Evolutionary conservation across 2,888 invertebrate species (phyloP).

Genomic region (Chelonus formosanus): DNA sequence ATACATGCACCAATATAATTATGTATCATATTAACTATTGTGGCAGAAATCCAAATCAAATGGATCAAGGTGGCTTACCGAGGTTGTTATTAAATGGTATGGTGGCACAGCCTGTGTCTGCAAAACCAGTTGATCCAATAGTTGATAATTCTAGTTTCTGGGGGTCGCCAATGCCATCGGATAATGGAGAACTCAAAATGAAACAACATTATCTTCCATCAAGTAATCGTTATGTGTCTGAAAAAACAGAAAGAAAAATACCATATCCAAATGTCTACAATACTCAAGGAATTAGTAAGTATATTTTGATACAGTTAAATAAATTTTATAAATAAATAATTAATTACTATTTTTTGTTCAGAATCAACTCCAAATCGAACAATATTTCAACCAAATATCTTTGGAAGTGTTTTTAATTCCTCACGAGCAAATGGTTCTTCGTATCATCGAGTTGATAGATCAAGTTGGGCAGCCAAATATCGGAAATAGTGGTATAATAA

Average conservation of each 20-base stretch:
- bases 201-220: constrained; percentile 69
- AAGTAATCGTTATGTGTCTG: constrained; percentile 69
- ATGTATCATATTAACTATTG: constrained; percentile 23
- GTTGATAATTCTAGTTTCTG: constrained; percentile 43
- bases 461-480: no score
- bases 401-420: no score
- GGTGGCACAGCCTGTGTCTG: constrained; percentile 45
- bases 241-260: constrained; percentile 61
- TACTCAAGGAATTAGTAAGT: constrained; percentile 56
- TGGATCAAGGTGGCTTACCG: constrained; percentile 48
- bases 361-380: no score
- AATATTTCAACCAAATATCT: no score
- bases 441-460: no score
- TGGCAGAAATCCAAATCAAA: constrained; percentile 51
- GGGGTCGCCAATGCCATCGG: constrained; percentile 44
- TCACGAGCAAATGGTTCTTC: no score
- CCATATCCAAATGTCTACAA: constrained; percentile 60
- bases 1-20: not conserved
- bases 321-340: no score
- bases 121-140: constrained; percentile 47
- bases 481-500: no score
- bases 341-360: no score
- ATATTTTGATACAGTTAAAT: no score
- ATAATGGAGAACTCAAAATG: constrained; percentile 57
- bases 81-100: constrained; percentile 50